Evolutionary conservation across 1,140 invertebrate genomes (phyloP), one percentile per base, ranked within the genome.

Genomic region (Platyura marginata): DNA sequence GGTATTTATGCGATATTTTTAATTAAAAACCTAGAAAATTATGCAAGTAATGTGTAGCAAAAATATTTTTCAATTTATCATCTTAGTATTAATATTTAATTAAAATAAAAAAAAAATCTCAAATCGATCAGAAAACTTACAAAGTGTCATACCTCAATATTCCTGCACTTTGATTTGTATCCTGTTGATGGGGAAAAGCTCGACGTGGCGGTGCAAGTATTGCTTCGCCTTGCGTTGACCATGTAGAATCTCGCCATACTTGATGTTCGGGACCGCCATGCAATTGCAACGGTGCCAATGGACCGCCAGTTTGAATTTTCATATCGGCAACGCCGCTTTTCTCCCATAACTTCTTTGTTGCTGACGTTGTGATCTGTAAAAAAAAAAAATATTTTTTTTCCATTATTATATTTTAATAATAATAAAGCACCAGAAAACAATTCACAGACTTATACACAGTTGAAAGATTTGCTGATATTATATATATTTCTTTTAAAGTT

Each of bases 331-430:
- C 36, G 39, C 49, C 51, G 3, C 46, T 43, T 46, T 61, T 61
- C 40, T 61, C 59, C 59, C 59, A 61, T 44, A 61, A 41, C 46
- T 61, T 61, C 48, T 61, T 61, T 40, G 59, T 56, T 44, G 59
- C 57, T 46, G 59, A 61, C 53, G 59, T 58, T 23, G 58, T 61
- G 38, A 61, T 61, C 59, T 61, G 44, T 3, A 49, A 47, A 47
- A 41, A 3, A 5, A n/a, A 41, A 39, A 49, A 13, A 18, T n/a
- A n/a, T n/a, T n/a, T n/a, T n/a, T n/a, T n/a, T n/a, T n/a, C n/a
- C n/a, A n/a, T n/a, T n/a, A n/a, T n/a, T n/a, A n/a, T n/a, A n/a
- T n/a, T n/a, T n/a, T n/a, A n/a, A n/a, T n/a, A n/a, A n/a, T n/a
- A n/a, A n/a, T n/a, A n/a, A n/a, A n/a, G n/a, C n/a, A n/a, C n/a